A percentile compares a stretch with the other conserved stretches of the same genome.
phyloP scores from a whole-genome alignment of 1,140 invertebrate species.

The Contarinia nasturtii region DNA sequence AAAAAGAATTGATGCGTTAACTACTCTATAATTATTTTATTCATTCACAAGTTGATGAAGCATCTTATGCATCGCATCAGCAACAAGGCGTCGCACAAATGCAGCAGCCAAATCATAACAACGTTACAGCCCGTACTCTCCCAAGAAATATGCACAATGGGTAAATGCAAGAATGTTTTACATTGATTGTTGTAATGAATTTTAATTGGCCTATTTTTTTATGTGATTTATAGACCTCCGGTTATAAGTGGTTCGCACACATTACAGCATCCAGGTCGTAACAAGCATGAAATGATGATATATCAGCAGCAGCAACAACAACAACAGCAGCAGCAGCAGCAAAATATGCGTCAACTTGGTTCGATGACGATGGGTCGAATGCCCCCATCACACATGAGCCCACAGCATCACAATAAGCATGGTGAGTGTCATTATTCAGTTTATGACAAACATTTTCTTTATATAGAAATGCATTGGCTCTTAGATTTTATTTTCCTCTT shows the following conservation, averaged over 20 bases:
- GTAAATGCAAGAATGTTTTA: slow-evolving; percentile 14
- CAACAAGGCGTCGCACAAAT: slow-evolving; percentile 12
- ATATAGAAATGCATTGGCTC: background rate
- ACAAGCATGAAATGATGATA: slow-evolving; percentile 23
- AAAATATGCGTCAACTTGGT: slow-evolving; percentile 27
- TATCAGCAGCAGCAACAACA: slow-evolving; percentile 11
- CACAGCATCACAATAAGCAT: slow-evolving; percentile 18
- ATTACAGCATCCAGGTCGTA: slow-evolving; percentile 21
- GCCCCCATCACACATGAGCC: slow-evolving; percentile 30
- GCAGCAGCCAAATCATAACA: slow-evolving; percentile 22
- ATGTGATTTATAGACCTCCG: slow-evolving; percentile 12
- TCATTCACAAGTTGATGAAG: slow-evolving; percentile 22
- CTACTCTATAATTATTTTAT: too few species aligned
- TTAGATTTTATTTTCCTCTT: background rate
- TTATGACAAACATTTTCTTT: slow-evolving; percentile 3
- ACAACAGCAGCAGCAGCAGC: slow-evolving; percentile 1
- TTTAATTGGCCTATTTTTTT: slow-evolving; percentile 8
- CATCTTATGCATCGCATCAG: slow-evolving; percentile 22
- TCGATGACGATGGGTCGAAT: slow-evolving; percentile 27
- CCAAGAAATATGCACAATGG: slow-evolving; percentile 24
- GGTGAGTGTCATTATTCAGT: slow-evolving; percentile 2
- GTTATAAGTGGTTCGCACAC: slow-evolving; percentile 23
- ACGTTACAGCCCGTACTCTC: slow-evolving; percentile 20
- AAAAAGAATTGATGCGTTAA: too few species aligned
- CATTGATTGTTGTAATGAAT: slow-evolving; percentile 3